Conservation (phyloP, 2,797 vertebrate species). For the Periophthalmus magnuspinnatus region DNA sequence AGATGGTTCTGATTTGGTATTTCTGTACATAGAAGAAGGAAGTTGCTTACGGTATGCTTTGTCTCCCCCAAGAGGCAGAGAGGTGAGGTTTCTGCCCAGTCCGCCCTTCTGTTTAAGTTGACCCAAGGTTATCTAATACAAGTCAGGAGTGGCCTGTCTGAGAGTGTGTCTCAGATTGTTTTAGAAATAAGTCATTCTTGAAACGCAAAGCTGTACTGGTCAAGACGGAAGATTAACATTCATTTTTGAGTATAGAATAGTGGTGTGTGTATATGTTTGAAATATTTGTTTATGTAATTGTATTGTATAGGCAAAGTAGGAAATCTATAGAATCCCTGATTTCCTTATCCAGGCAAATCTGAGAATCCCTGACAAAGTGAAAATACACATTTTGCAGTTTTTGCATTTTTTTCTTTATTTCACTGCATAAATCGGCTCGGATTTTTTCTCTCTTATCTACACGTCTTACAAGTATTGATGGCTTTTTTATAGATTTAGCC, state of each 20-base stretch:
- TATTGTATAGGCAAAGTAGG: too few relatives aligned
- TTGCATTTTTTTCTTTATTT: too few relatives aligned
- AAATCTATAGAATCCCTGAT: too few relatives aligned
- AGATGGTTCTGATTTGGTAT: slow-evolving; percentile 25
- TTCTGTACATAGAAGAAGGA: slow-evolving; percentile 23
- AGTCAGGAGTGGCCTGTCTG: neutral
- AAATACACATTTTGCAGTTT: too few relatives aligned
- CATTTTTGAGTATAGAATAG: neutral
- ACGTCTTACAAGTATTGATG: too few relatives aligned
- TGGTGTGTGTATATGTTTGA: too few relatives aligned
- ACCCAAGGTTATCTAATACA: neutral
- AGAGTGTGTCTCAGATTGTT: neutral
- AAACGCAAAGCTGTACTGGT: neutral
- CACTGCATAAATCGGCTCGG: too few relatives aligned
- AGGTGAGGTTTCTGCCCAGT: slow-evolving; percentile 28
- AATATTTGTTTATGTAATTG: too few relatives aligned
- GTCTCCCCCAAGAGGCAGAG: slow-evolving; percentile 72
- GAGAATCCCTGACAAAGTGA: too few relatives aligned
- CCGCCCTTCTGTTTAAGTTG: slow-evolving; percentile 37
- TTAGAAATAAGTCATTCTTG: neutral
- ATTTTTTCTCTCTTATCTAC: too few relatives aligned
- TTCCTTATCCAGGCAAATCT: too few relatives aligned
- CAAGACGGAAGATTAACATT: neutral
- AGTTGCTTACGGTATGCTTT: slow-evolving; percentile 46
- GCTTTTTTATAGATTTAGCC: too few relatives aligned